Evolutionary conservation across 2,888 invertebrate species (phyloP).

Genomic region (Alloplasta piceator): DNA sequence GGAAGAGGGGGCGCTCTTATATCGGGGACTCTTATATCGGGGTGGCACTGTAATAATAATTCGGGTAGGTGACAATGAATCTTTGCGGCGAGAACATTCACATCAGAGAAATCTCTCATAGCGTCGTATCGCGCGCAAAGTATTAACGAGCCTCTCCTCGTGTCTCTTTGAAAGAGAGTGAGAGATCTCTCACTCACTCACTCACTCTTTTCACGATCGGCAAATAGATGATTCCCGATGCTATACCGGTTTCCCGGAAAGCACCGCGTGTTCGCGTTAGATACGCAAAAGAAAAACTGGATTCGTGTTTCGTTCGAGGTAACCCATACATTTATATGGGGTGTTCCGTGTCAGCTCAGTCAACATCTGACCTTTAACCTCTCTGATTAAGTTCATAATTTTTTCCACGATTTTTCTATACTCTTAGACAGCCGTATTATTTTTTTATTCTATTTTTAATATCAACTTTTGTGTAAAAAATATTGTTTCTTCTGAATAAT

Average conservation of each 20-base stretch:
- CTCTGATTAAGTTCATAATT: too few species aligned
- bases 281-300: constrained; percentile 62
- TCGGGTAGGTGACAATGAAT: constrained; percentile 45
- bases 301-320: constrained; percentile 47
- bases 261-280: constrained; percentile 54
- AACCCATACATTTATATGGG: neutral
- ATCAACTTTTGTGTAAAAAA: too few species aligned
- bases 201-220: constrained; percentile 32
- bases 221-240: constrained; percentile 53
- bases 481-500: too few species aligned
- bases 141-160: constrained; percentile 57
- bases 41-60: neutral
- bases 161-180: too few species aligned
- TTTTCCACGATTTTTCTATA: too few species aligned
- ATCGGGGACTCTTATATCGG: too few species aligned
- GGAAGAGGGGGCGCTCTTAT: too few species aligned
- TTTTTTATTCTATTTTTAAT: too few species aligned
- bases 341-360: too few species aligned
- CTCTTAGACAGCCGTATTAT: too few species aligned
- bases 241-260: constrained; percentile 67
- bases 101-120: constrained; percentile 33
- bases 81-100: constrained; percentile 47
- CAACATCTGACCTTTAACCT: too few species aligned
- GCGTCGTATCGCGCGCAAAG: constrained; percentile 38
- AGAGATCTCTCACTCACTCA: constrained; percentile 11